A percentile compares a stretch with the other conserved stretches of the same genome.
Conservation (phyloP, 2,888 invertebrate species). For the Tipula vernalis region DNA sequence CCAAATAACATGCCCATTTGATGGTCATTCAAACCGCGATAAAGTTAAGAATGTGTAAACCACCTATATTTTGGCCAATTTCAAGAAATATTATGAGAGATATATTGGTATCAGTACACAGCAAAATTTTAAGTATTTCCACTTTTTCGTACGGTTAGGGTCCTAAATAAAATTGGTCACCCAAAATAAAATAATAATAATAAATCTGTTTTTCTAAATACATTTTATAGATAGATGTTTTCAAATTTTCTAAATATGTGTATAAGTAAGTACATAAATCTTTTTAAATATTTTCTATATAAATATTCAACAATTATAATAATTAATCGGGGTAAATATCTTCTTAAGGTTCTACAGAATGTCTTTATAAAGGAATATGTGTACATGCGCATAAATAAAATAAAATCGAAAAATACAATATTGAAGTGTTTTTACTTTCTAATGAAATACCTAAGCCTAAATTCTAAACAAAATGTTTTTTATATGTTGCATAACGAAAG, state of each 20-base stretch:
- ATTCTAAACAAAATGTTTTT: not conserved
- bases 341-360: not conserved
- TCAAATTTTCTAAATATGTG: not conserved
- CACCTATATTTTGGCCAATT: no score
- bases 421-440: not conserved
- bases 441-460: slow-evolving; percentile 4
- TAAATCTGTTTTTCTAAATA: not conserved
- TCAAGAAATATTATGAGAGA: no score
- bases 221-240: not conserved
- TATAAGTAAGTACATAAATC: not conserved
- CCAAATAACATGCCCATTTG: no score
- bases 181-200: no score
- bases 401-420: not conserved
- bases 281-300: not conserved
- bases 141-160: no score
- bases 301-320: not conserved
- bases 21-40: no score
- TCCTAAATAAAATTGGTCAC: no score
- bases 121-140: no score
- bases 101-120: no score
- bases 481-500: not conserved
- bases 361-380: not conserved
- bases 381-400: not conserved
- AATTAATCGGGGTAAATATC: not conserved
- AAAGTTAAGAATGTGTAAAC: no score